Evolutionary conservation across 2,113 vertebrate genomes (phyloP).

Genomic region (Lepidiolamprologus cunningtoni): DNA sequence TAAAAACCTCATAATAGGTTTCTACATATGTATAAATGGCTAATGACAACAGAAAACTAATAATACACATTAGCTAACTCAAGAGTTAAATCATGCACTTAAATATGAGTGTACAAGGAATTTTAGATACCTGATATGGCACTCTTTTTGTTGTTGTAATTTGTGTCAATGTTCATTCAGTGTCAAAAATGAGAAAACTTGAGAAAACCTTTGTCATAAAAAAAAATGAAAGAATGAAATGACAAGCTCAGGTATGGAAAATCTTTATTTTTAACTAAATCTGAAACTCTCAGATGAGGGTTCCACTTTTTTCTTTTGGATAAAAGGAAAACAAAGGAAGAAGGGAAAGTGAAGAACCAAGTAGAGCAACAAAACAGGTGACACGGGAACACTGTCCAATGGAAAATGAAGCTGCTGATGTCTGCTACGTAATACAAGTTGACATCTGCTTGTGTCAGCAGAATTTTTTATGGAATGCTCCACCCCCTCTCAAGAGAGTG

Average conservation of each 20-base stretch:
- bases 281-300: background rate
- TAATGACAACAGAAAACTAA: background rate
- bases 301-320: background rate
- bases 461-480: constrained; percentile 47
- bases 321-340: background rate
- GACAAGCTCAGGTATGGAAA: background rate
- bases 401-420: constrained; percentile 39
- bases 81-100: background rate
- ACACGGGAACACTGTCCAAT: background rate
- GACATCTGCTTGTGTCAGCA: constrained; percentile 54
- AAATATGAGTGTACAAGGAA: background rate
- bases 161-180: background rate
- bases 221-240: background rate
- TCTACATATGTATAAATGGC: background rate
- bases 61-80: background rate
- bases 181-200: background rate
- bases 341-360: background rate
- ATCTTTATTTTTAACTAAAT: background rate
- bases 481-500: constrained; percentile 33
- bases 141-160: background rate
- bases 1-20: background rate
- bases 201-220: background rate
- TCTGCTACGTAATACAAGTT: constrained; percentile 37
- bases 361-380: background rate
- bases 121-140: background rate